Evolutionary conservation across 2,797 vertebrate species (phyloP).

Genomic region (Enteromius treurensis): DNA sequence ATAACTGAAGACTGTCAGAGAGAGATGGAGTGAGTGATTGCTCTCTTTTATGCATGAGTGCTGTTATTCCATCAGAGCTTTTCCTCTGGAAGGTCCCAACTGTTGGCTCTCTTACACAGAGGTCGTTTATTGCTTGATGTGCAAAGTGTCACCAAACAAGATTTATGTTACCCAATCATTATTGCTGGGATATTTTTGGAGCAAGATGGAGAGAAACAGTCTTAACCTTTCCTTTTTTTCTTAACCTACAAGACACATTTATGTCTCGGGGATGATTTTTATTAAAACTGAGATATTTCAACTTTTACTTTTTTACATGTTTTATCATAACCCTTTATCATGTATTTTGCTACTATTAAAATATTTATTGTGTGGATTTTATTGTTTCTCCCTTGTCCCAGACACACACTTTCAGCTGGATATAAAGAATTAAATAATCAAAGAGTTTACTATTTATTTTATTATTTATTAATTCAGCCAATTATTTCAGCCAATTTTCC

Average conservation of each 20-base stretch:
- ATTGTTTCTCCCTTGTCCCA: not conserved
- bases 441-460: not conserved
- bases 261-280: not conserved
- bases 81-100: constrained; percentile 58
- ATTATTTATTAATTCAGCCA: not conserved
- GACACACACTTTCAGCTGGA: not conserved
- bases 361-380: not conserved
- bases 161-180: constrained; percentile 76
- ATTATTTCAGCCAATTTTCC: not conserved
- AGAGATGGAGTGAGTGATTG: constrained; percentile 82
- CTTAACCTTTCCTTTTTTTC: not conserved
- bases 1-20: constrained; percentile 82
- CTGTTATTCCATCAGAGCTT: constrained; percentile 79
- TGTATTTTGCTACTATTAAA: not conserved
- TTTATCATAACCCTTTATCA: not conserved
- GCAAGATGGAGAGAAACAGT: constrained; percentile 16
- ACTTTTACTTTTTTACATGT: not conserved
- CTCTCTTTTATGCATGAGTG: constrained; percentile 78
- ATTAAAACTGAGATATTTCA: not conserved
- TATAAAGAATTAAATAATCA: not conserved
- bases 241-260: not conserved
- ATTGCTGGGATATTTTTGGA: constrained; percentile 77
- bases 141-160: constrained; percentile 79
- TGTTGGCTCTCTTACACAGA: constrained; percentile 62
- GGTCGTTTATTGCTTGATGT: constrained; percentile 76